phyloP scores from a whole-genome alignment of 2,888 invertebrate species.

The Mantis religiosa region DNA sequence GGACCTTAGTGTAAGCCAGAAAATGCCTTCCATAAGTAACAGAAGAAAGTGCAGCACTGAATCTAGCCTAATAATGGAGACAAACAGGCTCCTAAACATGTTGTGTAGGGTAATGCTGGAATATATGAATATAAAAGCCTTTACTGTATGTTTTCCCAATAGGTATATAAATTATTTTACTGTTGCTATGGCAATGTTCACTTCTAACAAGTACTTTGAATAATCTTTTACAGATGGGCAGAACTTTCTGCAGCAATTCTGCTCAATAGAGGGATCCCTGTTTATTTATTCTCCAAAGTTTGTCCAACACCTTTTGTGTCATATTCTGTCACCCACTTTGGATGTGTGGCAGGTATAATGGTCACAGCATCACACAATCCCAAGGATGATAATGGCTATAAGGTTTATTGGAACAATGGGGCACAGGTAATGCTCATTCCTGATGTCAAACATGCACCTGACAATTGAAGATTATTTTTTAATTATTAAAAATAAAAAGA shows the following conservation, averaged over 20 bases:
- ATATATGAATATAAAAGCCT: too few relatives aligned
- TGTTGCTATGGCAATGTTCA: background rate
- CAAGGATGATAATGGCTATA: constrained; percentile 94
- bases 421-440: constrained; percentile 58
- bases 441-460: too few relatives aligned
- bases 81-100: too few relatives aligned
- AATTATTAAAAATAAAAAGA: too few relatives aligned
- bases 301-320: constrained; percentile 94
- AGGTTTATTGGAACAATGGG: constrained; percentile 94
- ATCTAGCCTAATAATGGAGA: too few relatives aligned
- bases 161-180: background rate
- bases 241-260: constrained; percentile 83
- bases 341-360: constrained; percentile 84
- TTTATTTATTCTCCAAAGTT: constrained; percentile 73
- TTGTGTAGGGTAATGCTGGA: too few relatives aligned
- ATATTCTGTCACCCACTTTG: constrained; percentile 69
- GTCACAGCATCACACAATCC: constrained; percentile 96
- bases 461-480: too few relatives aligned
- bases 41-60: too few relatives aligned
- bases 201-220: background rate
- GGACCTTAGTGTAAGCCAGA: too few relatives aligned
- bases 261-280: constrained; percentile 66
- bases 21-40: too few relatives aligned
- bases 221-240: constrained; percentile 65
- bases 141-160: too few relatives aligned